Evolutionary conservation across 2,113 vertebrate genomes (phyloP), one percentile per base, ranked within the genome.

Genomic region (pig (Sus scrofa)): DNA sequence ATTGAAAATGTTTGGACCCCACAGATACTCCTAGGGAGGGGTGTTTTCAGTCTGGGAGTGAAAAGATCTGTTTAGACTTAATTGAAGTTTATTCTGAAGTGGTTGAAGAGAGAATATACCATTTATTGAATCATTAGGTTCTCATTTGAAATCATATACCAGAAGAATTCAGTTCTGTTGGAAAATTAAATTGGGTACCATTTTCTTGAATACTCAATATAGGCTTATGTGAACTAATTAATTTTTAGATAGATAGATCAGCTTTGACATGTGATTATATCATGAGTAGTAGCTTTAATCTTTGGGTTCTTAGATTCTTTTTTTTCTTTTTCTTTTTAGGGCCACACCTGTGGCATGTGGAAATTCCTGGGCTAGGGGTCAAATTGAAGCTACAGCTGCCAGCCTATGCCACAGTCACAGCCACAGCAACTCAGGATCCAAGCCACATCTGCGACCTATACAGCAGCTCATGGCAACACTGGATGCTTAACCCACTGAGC

Each of bases 61-160:
- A 32, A 18, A 67, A 8, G 20, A 39, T 54, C 7, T 56, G 34
- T 32, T 63, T 86, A 86, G 71, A 79, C n/a, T 79, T 89, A 86
- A 19, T 62, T 89, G n/a, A 88, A 75, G 44, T 77, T 56, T 20
- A n/a, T 85, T 92, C 32, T 78, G 58, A 97, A 77, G 14, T 70
- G 78, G 14, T 50, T 87, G 32, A 58, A 34, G 62, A 91, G 19
- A 18, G 15, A 77, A 67, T 79, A 67, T 79, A 18, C 10, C 60
- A 82, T 89, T 78, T 75, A 50, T 81, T 78, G 54, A 86, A 85
- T 77, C 26, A 9, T 65, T 92, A 90, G 30, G 32, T 34, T 92
- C 37, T 83, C 22, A 27, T 74, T 74, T 91, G 60, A 91, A 79
- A 54, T 73, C 50, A 83, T 27, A 77, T 52, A 7, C 27, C 18